Base-by-base conservation (phyloP, 2,888 invertebrate genomes). In the Neoascia interrupta region DNA sequence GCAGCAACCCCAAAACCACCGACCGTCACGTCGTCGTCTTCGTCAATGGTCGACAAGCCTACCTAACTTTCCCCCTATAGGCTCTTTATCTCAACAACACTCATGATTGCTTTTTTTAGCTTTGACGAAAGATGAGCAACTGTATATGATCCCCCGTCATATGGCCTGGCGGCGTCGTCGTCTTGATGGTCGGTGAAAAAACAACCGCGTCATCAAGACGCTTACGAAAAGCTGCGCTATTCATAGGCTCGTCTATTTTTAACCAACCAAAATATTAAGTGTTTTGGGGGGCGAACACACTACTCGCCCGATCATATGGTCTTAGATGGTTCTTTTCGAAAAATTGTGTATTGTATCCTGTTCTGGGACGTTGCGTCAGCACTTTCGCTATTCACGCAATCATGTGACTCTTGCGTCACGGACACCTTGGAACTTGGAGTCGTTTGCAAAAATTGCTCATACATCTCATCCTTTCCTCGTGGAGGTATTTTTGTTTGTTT, bases 51-150 rank as follows among this genome's bases (percentile, higher is more conserved):
- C n/a, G n/a, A n/a, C n/a, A n/a, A n/a, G n/a, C n/a, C n/a, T n/a
- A n/a, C n/a, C n/a, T n/a, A n/a, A n/a, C n/a, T n/a, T n/a, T n/a
- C n/a, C n/a, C n/a, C n/a, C n/a, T n/a, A n/a, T n/a, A n/a, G n/a
- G n/a, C n/a, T n/a, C n/a, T n/a, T n/a, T n/a, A n/a, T n/a, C n/a
- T n/a, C n/a, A n/a, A n/a, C n/a, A n/a, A n/a, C n/a, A n/a, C n/a
- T n/a, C n/a, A n/a, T n/a, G n/a, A n/a, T n/a, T n/a, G n/a, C n/a
- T n/a, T n/a, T n/a, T n/a, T n/a, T n/a, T n/a, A n/a, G n/a, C 41
- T 13, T 53, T 64, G 73, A 73, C 64, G 75, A 75, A 69, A 75
- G 69, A 75, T 69, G 56, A 69, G 49, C 75, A 75, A 63, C 75
- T 75, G 74, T 51, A 26, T 18, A 39, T 26, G n/a, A 5, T 34